These are phyloP conservation scores for Prunella himalayana DNA, from an alignment of 2,113 vertebrate genomes.

Conservation along the genomic window DNA sequence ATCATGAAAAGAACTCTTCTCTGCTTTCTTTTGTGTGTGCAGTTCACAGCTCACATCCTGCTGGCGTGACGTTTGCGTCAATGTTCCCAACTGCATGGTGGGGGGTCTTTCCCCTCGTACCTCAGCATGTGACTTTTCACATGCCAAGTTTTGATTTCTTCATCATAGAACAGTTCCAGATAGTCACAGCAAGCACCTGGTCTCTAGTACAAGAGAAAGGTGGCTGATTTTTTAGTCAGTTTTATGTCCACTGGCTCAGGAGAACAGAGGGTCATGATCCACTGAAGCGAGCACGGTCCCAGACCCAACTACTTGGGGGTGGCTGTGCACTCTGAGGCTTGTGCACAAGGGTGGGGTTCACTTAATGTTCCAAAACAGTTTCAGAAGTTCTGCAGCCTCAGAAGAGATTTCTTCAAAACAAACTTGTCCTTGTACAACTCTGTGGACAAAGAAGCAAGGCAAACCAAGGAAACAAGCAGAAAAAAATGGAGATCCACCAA, in stretches of 20 bases:
- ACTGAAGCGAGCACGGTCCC: background rate
- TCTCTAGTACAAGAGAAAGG: background rate
- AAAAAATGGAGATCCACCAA: background rate
- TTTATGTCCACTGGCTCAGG: background rate
- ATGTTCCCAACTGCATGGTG: background rate
- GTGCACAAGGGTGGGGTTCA: background rate
- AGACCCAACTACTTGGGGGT: background rate
- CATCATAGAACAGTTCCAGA: background rate
- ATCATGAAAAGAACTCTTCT: background rate
- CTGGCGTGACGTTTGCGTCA: fast-evolving
- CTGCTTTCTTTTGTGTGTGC: background rate
- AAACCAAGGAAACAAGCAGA: background rate
- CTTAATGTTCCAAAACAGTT: background rate
- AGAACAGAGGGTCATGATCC: background rate
- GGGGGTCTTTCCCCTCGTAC: background rate
- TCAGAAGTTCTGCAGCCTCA: background rate
- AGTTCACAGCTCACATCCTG: background rate
- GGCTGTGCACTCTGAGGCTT: background rate
- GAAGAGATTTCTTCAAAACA: background rate
- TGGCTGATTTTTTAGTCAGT: background rate
- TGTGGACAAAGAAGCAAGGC: background rate
- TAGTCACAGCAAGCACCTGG: background rate
- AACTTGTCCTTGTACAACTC: background rate
- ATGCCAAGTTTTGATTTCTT: background rate
- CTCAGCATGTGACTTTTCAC: background rate